Percentiles rank a stretch among this genome's conserved stretches.
Evolutionary conservation across 2,797 vertebrate genomes (phyloP).

Genomic region (Danio albolineatus): DNA sequence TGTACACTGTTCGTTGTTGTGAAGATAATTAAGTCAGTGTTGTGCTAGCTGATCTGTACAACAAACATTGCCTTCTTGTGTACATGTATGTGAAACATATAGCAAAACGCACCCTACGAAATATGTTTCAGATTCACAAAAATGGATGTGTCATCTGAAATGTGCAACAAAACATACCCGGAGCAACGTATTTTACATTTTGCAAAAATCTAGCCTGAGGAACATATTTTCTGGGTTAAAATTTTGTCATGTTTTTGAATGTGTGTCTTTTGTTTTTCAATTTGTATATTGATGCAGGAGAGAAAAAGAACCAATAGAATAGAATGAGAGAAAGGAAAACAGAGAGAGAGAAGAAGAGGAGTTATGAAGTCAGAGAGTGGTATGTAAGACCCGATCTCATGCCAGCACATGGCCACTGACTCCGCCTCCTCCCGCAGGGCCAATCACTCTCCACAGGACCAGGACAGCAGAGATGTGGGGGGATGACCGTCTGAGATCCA

Average conservation of each 20-base stretch:
- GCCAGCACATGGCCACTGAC: slow-evolving; percentile 59
- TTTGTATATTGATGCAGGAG: slow-evolving; percentile 1
- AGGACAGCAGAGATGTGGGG: slow-evolving; percentile 29
- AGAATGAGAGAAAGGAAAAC: not conserved
- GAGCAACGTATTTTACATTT: no score
- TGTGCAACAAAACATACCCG: no score
- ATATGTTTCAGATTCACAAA: no score
- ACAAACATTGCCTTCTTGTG: no score
- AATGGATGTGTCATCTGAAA: no score
- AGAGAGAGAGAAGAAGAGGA: not conserved
- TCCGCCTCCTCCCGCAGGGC: slow-evolving; percentile 60
- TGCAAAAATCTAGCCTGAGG: no score
- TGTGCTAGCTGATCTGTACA: no score
- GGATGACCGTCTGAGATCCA: not conserved
- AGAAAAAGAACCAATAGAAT: slow-evolving; percentile 1
- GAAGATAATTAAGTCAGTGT: no score
- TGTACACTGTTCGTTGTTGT: no score
- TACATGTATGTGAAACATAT: no score
- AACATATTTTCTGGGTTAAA: not conserved
- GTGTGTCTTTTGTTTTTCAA: not conserved
- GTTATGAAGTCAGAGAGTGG: slow-evolving; percentile 44
- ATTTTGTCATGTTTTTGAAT: not conserved
- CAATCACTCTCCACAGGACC: slow-evolving; percentile 60
- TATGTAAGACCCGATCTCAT: slow-evolving; percentile 63
- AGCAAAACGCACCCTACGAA: no score